Conservation (phyloP, 2,888 invertebrate genomes). For the Euplexia lucipara region DNA sequence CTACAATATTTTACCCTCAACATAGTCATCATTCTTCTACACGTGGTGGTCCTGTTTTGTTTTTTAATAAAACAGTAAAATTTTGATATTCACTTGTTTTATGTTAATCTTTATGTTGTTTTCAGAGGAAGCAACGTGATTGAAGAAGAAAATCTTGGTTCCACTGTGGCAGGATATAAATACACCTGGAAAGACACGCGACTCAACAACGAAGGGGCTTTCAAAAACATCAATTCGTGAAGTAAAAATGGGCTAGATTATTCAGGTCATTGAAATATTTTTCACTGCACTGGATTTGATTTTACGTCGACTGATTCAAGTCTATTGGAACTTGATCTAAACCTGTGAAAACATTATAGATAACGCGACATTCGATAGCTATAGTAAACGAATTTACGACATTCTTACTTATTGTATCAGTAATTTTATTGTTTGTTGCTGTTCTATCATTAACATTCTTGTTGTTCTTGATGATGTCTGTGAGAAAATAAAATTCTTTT, state of each 20-base stretch:
- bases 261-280: slow-evolving; percentile 7
- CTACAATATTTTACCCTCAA: no score
- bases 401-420: slow-evolving; percentile 3
- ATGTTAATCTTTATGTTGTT: background rate
- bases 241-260: slow-evolving; percentile 13
- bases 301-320: background rate
- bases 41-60: background rate
- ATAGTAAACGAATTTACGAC: background rate
- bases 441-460: background rate
- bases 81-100: background rate
- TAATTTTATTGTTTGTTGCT: slow-evolving; percentile 7
- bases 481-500: slow-evolving; percentile 50
- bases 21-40: no score
- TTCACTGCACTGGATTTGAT: slow-evolving; percentile 5
- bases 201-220: slow-evolving; percentile 69
- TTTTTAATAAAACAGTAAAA: background rate
- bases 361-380: background rate
- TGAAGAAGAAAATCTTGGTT: slow-evolving; percentile 79
- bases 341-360: slow-evolving; percentile 10
- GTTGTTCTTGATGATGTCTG: background rate
- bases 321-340: background rate
- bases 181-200: slow-evolving; percentile 70
- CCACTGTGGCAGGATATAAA: slow-evolving; percentile 73
- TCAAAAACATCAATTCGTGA: slow-evolving; percentile 80
- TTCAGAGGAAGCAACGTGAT: slow-evolving; percentile 80